phyloP scores from a whole-genome alignment of 1,140 invertebrate genomes.

The Bombus waltoni region DNA sequence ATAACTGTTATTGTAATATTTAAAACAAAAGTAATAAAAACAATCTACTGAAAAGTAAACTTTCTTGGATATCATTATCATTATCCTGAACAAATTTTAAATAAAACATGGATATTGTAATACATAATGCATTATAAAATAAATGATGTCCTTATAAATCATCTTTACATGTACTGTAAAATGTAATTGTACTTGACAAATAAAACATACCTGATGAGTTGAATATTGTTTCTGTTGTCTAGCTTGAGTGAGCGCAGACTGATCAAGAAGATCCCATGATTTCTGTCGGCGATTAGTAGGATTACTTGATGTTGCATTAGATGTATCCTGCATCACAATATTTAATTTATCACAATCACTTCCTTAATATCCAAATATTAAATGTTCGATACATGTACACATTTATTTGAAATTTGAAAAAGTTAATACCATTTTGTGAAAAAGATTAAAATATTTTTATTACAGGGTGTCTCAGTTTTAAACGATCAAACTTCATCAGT shows the following conservation, averaged over 20 bases:
- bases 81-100: background rate
- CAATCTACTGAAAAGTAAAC: background rate
- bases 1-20: background rate
- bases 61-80: background rate
- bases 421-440: no score
- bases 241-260: constrained; percentile 89
- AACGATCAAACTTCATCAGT: no score
- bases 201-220: constrained; percentile 86
- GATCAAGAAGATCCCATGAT: constrained; percentile 95
- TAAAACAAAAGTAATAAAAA: background rate
- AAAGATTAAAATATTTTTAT: no score
- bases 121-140: background rate
- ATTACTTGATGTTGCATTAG: constrained; percentile 63
- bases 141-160: background rate
- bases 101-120: background rate
- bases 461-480: no score
- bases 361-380: no score
- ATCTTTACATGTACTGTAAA: no score
- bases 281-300: constrained; percentile 90
- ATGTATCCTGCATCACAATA: constrained; percentile 56
- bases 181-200: background rate
- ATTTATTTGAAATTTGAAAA: no score
- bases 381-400: no score
- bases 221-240: constrained; percentile 86
- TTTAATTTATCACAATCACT: background rate